Evolutionary conservation across 2,888 invertebrate genomes (phyloP).

Genomic region (Nomada hirtipes): DNA sequence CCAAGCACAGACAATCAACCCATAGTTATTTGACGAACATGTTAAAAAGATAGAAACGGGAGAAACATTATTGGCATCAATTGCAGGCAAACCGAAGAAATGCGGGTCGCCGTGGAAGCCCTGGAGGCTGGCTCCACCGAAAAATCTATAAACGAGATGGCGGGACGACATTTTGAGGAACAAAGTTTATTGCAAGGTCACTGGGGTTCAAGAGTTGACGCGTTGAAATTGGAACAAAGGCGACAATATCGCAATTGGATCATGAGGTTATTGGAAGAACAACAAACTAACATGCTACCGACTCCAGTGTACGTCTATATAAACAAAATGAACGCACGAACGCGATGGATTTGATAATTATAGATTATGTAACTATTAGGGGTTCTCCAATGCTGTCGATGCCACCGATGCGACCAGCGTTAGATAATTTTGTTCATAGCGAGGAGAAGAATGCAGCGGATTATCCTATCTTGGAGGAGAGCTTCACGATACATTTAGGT

Average conservation of each 20-base stretch:
- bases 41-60: neutral
- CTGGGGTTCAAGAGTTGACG: conserved; percentile 94
- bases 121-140: conserved; percentile 92
- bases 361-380: conserved; percentile 70
- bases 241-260: conserved; percentile 96
- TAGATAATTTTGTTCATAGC: conserved; percentile 76
- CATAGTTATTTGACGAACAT: conserved; percentile 21
- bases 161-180: conserved; percentile 92
- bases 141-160: conserved; percentile 93
- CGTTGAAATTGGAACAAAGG: conserved; percentile 93
- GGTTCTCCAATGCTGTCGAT: conserved; percentile 85
- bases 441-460: conserved; percentile 78
- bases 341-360: neutral
- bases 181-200: conserved; percentile 94
- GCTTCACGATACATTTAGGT: conserved; percentile 98
- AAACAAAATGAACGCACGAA: neutral
- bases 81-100: conserved; percentile 93
- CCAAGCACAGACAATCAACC: conserved; percentile 10
- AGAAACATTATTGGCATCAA: conserved; percentile 18
- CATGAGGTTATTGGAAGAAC: conserved; percentile 91
- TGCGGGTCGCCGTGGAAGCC: conserved; percentile 93
- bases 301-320: conserved; percentile 85
- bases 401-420: conserved; percentile 79
- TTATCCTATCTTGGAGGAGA: conserved; percentile 91
- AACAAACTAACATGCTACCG: conserved; percentile 86